Conservation (phyloP, 2,113 vertebrate species). For the Aix galericulata region DNA sequence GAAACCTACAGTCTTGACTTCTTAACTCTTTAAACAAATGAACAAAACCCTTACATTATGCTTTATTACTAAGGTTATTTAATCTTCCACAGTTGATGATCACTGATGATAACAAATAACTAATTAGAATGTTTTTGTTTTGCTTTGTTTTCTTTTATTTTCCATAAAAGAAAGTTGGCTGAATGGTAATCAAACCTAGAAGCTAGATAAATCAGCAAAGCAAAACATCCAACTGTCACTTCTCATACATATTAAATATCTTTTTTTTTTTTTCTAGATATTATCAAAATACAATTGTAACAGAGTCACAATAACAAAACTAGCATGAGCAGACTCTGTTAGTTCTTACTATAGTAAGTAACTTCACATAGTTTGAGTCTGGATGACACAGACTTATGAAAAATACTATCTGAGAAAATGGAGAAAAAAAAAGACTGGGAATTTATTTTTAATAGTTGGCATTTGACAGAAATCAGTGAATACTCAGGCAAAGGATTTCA, state of each 20-base stretch:
- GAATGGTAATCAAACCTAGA: not conserved
- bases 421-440: not conserved
- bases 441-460: not conserved
- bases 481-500: not conserved
- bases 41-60: not conserved
- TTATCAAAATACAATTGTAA: not conserved
- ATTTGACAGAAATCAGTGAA: not conserved
- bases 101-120: not conserved
- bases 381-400: not conserved
- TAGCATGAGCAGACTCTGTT: not conserved
- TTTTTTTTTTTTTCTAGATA: not conserved
- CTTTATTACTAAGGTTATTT: conserved; percentile 21
- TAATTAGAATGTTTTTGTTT: not conserved
- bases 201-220: not conserved
- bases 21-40: not conserved
- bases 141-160: not conserved
- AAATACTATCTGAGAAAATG: not conserved
- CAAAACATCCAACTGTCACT: not conserved
- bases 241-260: not conserved
- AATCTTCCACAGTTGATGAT: not conserved
- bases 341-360: not conserved
- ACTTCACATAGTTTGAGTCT: not conserved
- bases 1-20: not conserved
- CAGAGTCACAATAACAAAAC: not conserved
- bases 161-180: conserved; percentile 19